Base-by-base conservation (phyloP, 2,888 invertebrate species). In the Micoletzkya japonica region DNA sequence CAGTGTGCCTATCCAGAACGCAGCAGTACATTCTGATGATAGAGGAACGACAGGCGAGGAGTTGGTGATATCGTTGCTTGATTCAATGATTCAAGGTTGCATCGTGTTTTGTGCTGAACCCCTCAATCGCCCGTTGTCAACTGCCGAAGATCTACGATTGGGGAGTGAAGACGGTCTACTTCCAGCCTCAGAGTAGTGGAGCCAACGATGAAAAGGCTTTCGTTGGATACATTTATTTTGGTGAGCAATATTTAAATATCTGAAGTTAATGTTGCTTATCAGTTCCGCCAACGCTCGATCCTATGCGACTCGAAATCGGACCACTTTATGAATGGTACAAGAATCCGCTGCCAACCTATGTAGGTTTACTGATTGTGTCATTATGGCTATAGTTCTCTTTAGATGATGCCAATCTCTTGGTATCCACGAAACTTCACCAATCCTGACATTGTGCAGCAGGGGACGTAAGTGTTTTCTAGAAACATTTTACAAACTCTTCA, bases 1-100 rank as follows among this genome's bases (percentile, higher is more conserved):
- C 96, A 0, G 94, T 95, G 4, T 98, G 97, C 86, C 93, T 96
- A 86, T 90, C 91, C 76, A 90, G 76, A 20, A 74, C 82, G 0
- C 79, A 81, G 56, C 81, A 81, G 0, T 85, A 85, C 71, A 77
- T 76, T 66, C 73, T 85, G 60, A 82, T 82, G 82, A 84, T 85
- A 44, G 82, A 82, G 68, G 80, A 82, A 74, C 74, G 85, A 76
- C 79, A 82, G 74, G 81, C 76, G 28, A 4, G 66, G n/a, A n/a
- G n/a, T n/a, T n/a, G n/a, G n/a, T n/a, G n/a, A n/a, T n/a, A n/a
- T n/a, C n/a, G n/a, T n/a, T n/a, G n/a, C n/a, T n/a, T n/a, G n/a
- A n/a, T n/a, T n/a, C n/a, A n/a, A n/a, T n/a, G n/a, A n/a, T n/a
- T n/a, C n/a, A 54, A 80, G 78, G 78, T 79, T 6, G 84, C 84